Conservation (phyloP, 2,113 vertebrate species). For the Pelecanus crispus region DNA sequence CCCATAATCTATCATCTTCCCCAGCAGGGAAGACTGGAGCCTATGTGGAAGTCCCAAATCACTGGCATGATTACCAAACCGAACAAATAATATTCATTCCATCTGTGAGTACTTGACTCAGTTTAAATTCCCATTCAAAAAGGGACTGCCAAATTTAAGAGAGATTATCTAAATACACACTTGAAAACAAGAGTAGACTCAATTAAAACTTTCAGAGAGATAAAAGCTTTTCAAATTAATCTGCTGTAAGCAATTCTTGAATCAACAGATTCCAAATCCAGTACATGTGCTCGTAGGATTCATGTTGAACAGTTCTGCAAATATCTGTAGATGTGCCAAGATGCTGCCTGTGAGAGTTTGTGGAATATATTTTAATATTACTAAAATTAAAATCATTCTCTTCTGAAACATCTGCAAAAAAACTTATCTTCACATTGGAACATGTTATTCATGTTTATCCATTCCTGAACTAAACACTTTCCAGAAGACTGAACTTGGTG, state of each 20-base stretch:
- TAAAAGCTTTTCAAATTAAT: background rate
- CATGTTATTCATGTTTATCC: background rate
- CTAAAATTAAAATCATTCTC: background rate
- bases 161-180: background rate
- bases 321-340: background rate
- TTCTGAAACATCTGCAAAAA: background rate
- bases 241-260: background rate
- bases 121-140: background rate
- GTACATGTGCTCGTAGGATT: background rate
- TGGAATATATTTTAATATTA: background rate
- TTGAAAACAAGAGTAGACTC: background rate
- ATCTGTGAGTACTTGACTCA: background rate
- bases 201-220: background rate
- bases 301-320: background rate
- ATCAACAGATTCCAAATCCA: background rate
- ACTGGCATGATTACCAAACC: background rate
- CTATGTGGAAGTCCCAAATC: background rate
- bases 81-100: background rate
- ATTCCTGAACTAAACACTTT: background rate
- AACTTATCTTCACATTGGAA: background rate
- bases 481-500: background rate
- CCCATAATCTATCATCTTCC: background rate
- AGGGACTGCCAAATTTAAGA: background rate
- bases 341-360: background rate
- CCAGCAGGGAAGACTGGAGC: background rate